These are phyloP conservation scores for Otocyon megalotis DNA, from an alignment of 2,113 vertebrate genomes.

Conservation along the genomic window DNA sequence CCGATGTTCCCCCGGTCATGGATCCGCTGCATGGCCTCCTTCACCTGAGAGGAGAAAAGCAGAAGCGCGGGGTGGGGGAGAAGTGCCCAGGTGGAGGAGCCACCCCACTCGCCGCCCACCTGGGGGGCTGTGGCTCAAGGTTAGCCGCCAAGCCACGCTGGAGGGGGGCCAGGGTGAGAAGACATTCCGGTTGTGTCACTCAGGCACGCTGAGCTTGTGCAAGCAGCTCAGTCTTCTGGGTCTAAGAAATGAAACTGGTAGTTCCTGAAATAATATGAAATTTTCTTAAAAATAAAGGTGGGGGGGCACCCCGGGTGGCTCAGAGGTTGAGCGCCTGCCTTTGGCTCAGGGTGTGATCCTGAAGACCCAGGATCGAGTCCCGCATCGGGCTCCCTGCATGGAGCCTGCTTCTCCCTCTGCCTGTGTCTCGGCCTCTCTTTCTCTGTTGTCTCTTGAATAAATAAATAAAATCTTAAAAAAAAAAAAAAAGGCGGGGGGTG, in stretches of 20 bases:
- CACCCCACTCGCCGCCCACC: background rate
- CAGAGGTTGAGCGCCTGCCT: too few species aligned
- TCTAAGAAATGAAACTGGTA: background rate
- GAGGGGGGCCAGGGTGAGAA: background rate
- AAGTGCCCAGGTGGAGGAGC: background rate
- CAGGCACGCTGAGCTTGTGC: background rate
- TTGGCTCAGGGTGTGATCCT: too few species aligned
- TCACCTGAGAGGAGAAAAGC: constrained; percentile 90
- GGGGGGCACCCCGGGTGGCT: too few species aligned
- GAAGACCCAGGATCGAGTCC: too few species aligned
- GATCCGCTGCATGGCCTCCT: constrained; percentile 99
- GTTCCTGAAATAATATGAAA: background rate
- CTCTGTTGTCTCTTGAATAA: too few species aligned
- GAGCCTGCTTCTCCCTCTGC: too few species aligned
- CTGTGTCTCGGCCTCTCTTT: too few species aligned
- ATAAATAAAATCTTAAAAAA: too few species aligned
- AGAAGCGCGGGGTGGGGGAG: rapidly evolving
- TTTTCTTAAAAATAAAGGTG: background rate
- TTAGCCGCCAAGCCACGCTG: rapidly evolving
- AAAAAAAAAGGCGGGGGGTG: background rate
- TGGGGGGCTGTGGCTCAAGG: constrained; percentile 31
- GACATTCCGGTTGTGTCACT: background rate
- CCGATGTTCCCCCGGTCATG: constrained; percentile 99
- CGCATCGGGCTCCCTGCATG: too few species aligned
- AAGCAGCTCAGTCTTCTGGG: background rate